A percentile compares a stretch with the other conserved stretches of the same genome.
These are phyloP conservation scores for Penelope pileata DNA, from an alignment of 2,113 vertebrate genomes.

Conservation along the genomic window DNA sequence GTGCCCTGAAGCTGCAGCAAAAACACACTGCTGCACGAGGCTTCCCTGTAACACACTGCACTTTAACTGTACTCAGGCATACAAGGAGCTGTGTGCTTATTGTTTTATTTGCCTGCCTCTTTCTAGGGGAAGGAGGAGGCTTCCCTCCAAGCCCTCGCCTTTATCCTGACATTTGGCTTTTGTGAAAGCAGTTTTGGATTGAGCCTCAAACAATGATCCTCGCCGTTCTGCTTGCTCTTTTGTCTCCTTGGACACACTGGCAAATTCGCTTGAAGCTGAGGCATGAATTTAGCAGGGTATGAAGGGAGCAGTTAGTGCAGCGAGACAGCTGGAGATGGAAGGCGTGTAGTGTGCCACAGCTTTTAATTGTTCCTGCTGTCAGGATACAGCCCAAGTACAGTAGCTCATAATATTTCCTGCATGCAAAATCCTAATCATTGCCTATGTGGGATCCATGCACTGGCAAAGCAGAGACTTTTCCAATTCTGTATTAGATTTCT, in stretches of 20 bases:
- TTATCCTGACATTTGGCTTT: conserved; percentile 12
- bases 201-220: not conserved
- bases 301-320: conserved; percentile 28
- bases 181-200: not conserved
- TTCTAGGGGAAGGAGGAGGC: not conserved
- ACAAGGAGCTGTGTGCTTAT: not conserved
- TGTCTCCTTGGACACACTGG: conserved; percentile 25
- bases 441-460: not conserved
- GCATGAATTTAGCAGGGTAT: not conserved
- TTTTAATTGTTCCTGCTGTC: conserved; percentile 40
- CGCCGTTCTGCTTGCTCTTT: not conserved
- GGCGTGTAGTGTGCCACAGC: rapidly evolving
- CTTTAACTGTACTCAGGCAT: not conserved
- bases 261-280: not conserved
- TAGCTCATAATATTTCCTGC: not conserved
- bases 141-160: not conserved
- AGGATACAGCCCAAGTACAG: not conserved
- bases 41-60: not conserved
- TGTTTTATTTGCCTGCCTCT: not conserved
- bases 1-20: not conserved
- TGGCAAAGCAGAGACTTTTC: not conserved
- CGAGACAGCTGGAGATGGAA: not conserved
- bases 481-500: not conserved
- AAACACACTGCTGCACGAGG: not conserved
- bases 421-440: not conserved